Evolutionary conservation across 2,797 vertebrate species (phyloP).

Genomic region (Lacerta bilineata): DNA sequence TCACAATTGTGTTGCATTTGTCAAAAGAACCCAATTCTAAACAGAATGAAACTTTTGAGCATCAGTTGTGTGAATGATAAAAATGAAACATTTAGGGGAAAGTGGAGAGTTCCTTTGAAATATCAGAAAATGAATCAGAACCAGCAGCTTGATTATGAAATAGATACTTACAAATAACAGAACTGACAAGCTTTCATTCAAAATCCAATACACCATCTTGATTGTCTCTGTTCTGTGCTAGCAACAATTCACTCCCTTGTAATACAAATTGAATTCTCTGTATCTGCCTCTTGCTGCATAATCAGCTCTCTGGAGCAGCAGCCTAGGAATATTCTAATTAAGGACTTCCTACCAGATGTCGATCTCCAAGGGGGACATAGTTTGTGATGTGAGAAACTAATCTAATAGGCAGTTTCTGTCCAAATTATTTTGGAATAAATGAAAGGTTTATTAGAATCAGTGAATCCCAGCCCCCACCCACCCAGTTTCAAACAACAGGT

Average conservation of each 20-base stretch:
- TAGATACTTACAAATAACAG: slow-evolving; percentile 81
- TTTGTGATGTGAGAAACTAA: slow-evolving; percentile 75
- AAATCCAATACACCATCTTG: slow-evolving; percentile 79
- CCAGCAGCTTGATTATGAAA: slow-evolving; percentile 68
- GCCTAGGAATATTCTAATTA: slow-evolving; percentile 84
- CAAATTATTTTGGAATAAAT: slow-evolving; percentile 67
- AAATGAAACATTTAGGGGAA: slow-evolving; percentile 54
- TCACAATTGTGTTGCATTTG: neutral
- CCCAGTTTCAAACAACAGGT: slow-evolving; percentile 51
- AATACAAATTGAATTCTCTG: slow-evolving; percentile 53
- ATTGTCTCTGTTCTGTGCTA: slow-evolving; percentile 42
- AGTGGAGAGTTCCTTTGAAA: neutral
- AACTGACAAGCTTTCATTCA: slow-evolving; percentile 79
- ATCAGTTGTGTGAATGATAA: slow-evolving; percentile 13
- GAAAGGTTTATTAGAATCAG: slow-evolving; percentile 72
- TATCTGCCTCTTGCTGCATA: slow-evolving; percentile 69
- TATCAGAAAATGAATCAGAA: slow-evolving; percentile 65
- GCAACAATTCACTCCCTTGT: slow-evolving; percentile 57
- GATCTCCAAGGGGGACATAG: slow-evolving; percentile 67
- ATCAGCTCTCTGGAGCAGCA: slow-evolving; percentile 67
- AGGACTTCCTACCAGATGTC: slow-evolving; percentile 75
- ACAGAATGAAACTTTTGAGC: slow-evolving; percentile 20
- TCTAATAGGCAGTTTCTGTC: slow-evolving; percentile 73
- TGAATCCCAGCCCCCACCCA: slow-evolving; percentile 47
- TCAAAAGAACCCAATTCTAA: neutral